Evolutionary conservation across 1,140 invertebrate genomes (phyloP).

Genomic region (Drosophila athabasca): DNA sequence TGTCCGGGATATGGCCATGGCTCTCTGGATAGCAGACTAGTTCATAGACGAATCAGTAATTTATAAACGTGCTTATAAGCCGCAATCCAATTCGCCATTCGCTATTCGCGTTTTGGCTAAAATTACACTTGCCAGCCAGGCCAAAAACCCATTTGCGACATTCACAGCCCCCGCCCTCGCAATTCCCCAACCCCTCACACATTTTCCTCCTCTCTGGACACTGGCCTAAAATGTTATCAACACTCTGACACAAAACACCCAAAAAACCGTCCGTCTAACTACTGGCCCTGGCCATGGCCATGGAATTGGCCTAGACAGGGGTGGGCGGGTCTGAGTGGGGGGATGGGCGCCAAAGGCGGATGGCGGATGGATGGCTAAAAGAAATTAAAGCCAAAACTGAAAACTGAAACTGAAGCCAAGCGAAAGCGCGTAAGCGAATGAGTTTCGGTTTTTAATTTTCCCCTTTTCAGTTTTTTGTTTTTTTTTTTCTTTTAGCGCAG

Average conservation of each 20-base stretch:
- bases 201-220: not conserved
- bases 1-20: not conserved
- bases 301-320: slow-evolving; percentile 19
- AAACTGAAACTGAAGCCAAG: slow-evolving; percentile 50
- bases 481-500: not conserved
- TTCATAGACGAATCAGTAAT: slow-evolving; percentile 72
- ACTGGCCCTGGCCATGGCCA: slow-evolving; percentile 44
- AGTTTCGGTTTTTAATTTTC: slow-evolving; percentile 24
- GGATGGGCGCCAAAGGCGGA: no score
- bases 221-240: slow-evolving; percentile 47
- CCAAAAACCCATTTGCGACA: slow-evolving; percentile 40
- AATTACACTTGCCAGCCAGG: slow-evolving; percentile 65
- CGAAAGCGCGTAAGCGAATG: slow-evolving; percentile 62
- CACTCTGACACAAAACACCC: slow-evolving; percentile 40
- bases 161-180: not conserved
- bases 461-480: not conserved
- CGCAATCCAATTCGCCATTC: slow-evolving; percentile 76
- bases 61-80: slow-evolving; percentile 80
- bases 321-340: not conserved
- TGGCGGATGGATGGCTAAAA: slow-evolving; percentile 21
- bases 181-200: no score
- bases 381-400: slow-evolving; percentile 32
- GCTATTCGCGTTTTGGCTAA: slow-evolving; percentile 51
- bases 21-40: slow-evolving; percentile 3
- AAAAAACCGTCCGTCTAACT: slow-evolving; percentile 18